phyloP scores from a whole-genome alignment of 2,888 invertebrate genomes.

The Reticulitermes lucifugus region DNA sequence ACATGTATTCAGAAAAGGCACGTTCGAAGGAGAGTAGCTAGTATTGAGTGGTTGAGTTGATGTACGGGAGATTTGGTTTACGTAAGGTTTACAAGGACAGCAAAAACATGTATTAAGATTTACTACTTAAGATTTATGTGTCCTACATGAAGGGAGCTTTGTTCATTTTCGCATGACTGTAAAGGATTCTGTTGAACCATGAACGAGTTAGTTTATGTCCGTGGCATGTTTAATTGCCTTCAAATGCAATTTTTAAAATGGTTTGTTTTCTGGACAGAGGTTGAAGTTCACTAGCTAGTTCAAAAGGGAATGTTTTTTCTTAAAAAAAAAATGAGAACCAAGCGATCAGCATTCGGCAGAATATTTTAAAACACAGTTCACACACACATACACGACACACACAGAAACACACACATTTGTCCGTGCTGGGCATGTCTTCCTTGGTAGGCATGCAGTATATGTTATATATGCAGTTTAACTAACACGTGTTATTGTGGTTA shows the following conservation, averaged over 20 bases:
- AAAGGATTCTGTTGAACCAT: not conserved
- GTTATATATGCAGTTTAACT: conserved; percentile 53
- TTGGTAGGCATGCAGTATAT: conserved; percentile 55
- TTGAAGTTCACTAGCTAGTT: not conserved
- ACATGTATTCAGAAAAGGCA: no score
- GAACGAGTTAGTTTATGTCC: conserved; percentile 3
- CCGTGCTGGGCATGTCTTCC: conserved; percentile 55
- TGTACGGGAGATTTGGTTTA: no score
- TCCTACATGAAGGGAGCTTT: no score
- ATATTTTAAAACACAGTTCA: conserved; percentile 43
- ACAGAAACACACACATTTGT: conserved; percentile 49
- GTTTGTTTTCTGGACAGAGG: conserved; percentile 16
- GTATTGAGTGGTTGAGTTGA: no score
- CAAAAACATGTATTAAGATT: no score
- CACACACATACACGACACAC: conserved; percentile 49
- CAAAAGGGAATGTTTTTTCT: not conserved
- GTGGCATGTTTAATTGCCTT: conserved; percentile 30
- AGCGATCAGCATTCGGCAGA: conserved; percentile 50
- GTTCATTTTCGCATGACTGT: no score
- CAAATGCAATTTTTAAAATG: not conserved
- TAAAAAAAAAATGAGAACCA: not conserved
- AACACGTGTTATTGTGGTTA: conserved; percentile 54
- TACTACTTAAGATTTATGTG: no score
- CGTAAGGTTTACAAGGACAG: no score
- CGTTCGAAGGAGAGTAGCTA: no score